phyloP scores from a whole-genome alignment of 1,140 invertebrate species.

The Choristoneura fumiferana region DNA sequence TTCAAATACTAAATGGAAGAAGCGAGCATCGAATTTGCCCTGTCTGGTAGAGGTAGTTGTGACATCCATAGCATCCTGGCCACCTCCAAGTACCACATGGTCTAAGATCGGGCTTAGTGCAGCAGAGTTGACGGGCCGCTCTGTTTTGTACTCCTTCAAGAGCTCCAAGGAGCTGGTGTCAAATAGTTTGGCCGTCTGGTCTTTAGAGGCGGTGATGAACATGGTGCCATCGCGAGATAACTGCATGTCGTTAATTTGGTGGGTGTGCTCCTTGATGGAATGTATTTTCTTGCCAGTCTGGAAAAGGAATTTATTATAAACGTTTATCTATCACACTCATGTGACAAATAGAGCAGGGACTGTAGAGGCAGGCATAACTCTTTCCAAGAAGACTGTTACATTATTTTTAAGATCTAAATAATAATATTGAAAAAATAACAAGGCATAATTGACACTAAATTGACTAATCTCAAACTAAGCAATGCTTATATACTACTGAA shows the following conservation, averaged over 20 bases:
- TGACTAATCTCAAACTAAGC: no score
- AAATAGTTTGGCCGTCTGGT: conserved; percentile 96
- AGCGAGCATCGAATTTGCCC: conserved; percentile 98
- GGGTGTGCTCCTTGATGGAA: conserved; percentile 89
- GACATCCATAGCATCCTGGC: conserved; percentile 99
- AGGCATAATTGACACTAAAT: no score
- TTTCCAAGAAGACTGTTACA: no score
- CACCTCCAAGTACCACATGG: conserved; percentile 97
- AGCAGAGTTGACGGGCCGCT: conserved; percentile 97
- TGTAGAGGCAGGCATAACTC: no score
- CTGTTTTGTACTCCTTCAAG: conserved; percentile 97
- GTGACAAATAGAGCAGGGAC: no score
- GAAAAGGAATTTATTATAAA: conserved; percentile 25
- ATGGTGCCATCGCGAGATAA: conserved; percentile 95
- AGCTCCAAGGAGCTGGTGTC: conserved; percentile 91
- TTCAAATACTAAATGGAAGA: conserved; percentile 99
- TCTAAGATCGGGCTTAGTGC: conserved; percentile 96
- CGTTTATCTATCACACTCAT: no score
- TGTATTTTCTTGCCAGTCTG: conserved; percentile 90
- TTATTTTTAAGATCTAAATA: no score
- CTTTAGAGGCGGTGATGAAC: conserved; percentile 98
- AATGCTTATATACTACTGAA: no score
- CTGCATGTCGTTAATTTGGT: conserved; percentile 97
- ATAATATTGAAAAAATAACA: no score
- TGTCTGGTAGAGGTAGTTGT: conserved; percentile 97